Percentiles rank a stretch among this genome's conserved stretches.
These are phyloP conservation scores for Agriotes lineatus DNA, from an alignment of 2,888 invertebrate genomes.

Conservation along the genomic window DNA sequence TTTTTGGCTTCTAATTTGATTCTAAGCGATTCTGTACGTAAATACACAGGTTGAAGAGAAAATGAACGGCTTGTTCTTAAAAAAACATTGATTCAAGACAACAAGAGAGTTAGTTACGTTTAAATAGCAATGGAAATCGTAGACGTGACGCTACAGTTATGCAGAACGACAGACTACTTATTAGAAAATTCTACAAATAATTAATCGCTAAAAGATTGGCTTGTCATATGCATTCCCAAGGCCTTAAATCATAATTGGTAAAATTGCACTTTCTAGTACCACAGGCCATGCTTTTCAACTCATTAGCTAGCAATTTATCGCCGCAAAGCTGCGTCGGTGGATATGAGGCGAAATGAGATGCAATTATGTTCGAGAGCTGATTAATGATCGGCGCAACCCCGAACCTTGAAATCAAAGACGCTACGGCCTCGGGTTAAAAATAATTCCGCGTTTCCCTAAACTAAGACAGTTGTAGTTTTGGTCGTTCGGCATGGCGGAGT, in stretches of 20 bases:
- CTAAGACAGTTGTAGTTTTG: constrained; percentile 26
- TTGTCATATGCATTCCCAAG: constrained; percentile 6
- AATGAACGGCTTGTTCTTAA: too few species aligned
- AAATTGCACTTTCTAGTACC: constrained; percentile 1
- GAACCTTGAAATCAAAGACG: neutral
- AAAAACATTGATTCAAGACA: too few species aligned
- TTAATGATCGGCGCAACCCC: neutral
- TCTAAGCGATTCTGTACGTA: too few species aligned
- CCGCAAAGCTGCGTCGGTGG: neutral
- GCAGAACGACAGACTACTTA: neutral
- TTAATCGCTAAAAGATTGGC: constrained; percentile 14
- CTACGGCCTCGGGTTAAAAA: constrained; percentile 18
- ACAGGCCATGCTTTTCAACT: constrained; percentile 6
- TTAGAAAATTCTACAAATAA: constrained; percentile 15
- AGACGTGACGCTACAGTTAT: neutral
- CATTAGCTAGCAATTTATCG: constrained; percentile 15
- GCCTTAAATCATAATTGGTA: constrained; percentile 8
- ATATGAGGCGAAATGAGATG: neutral
- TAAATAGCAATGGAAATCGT: neutral
- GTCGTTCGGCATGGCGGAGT: constrained; percentile 35
- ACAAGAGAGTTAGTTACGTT: too few species aligned
- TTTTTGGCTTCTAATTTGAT: too few species aligned
- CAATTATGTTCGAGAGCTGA: constrained; percentile 1
- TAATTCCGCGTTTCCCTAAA: constrained; percentile 35
- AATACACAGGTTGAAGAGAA: too few species aligned